Conservation (phyloP, 2,797 vertebrate species). For the Cryptoprocta ferox region DNA sequence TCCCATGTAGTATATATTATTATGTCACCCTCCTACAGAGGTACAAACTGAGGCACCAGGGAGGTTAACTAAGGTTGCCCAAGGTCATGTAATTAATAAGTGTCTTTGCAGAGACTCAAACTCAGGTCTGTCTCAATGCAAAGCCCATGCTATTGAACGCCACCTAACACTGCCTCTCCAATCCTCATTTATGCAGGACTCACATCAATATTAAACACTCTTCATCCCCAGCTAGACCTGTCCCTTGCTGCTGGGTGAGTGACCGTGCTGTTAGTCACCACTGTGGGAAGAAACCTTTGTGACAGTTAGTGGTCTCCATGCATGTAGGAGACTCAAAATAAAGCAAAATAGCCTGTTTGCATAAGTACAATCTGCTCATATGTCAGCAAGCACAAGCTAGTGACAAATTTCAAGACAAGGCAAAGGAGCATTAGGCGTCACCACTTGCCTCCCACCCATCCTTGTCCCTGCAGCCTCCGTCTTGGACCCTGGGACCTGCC, state of each 20-base stretch:
- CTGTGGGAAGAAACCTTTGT: constrained; percentile 43
- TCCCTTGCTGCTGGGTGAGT: constrained; percentile 21
- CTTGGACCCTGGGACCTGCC: not conserved
- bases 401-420: constrained; percentile 43
- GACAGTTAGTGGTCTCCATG: constrained; percentile 40
- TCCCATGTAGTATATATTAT: not conserved
- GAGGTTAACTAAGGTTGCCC: not conserved
- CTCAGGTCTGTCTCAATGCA: not conserved
- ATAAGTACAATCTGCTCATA: constrained; percentile 29
- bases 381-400: constrained; percentile 33
- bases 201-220: constrained; percentile 56
- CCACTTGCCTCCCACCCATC: not conserved
- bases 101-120: not conserved
- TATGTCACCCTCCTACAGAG: not conserved
- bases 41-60: not conserved
- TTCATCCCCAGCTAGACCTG: not conserved
- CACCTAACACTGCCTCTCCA: not conserved
- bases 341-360: constrained; percentile 40
- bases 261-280: not conserved
- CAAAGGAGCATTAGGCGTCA: not conserved
- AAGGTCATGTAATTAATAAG: not conserved
- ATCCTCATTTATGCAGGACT: constrained; percentile 22
- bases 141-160: not conserved
- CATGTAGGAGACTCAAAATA: constrained; percentile 24
- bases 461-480: not conserved